Conservation (phyloP, 2,888 invertebrate species). For the Alitta virens region DNA sequence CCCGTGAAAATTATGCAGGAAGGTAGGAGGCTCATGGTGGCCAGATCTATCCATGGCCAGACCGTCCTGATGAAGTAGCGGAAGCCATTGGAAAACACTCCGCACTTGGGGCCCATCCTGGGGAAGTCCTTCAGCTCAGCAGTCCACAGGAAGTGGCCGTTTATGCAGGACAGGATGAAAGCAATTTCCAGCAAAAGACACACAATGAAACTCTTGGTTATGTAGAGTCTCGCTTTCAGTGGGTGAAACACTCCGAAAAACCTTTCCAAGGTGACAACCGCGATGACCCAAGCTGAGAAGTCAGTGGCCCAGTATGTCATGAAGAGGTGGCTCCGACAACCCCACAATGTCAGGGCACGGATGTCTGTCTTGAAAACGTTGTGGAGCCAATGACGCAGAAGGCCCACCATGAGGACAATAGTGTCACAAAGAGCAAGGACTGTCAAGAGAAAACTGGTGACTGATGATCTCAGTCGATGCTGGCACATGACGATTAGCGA, state of each 20-base stretch:
- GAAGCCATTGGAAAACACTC: neutral
- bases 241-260: slow-evolving; percentile 48
- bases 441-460: neutral
- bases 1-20: slow-evolving; percentile 41
- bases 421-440: neutral
- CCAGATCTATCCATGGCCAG: slow-evolving; percentile 50
- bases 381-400: neutral
- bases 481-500: neutral
- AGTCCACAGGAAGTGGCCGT: slow-evolving; percentile 49
- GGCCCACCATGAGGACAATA: neutral
- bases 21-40: slow-evolving; percentile 44
- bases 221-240: slow-evolving; percentile 32
- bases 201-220: slow-evolving; percentile 38
- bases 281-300: slow-evolving; percentile 51
- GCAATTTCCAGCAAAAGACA: slow-evolving; percentile 38
- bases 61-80: slow-evolving; percentile 14
- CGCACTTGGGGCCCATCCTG: neutral
- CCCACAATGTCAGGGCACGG: slow-evolving; percentile 18
- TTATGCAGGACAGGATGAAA: slow-evolving; percentile 35
- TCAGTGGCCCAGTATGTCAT: slow-evolving; percentile 40
- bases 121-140: slow-evolving; percentile 7
- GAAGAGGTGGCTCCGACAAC: slow-evolving; percentile 42
- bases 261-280: slow-evolving; percentile 51
- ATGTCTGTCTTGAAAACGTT: neutral
- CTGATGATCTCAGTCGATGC: neutral